Evolutionary conservation across 2,888 invertebrate species (phyloP).

Genomic region (Drosophila pullipes): DNA sequence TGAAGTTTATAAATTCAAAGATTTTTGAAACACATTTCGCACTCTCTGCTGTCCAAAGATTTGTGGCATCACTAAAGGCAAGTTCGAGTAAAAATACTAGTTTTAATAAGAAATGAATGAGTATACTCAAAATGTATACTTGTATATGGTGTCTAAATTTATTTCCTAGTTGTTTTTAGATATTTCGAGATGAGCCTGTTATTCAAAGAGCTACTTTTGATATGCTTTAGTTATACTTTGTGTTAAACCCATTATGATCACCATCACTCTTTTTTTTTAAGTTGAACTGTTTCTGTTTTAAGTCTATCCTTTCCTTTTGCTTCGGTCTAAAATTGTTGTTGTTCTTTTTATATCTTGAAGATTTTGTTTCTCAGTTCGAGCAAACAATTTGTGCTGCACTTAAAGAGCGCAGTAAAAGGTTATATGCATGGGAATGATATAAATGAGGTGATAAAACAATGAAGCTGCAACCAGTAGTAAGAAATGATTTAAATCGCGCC

Average conservation of each 20-base stretch:
- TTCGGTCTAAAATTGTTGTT: not conserved
- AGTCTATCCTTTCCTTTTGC: not conserved
- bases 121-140: not conserved
- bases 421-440: slow-evolving; percentile 2
- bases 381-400: not conserved
- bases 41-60: not conserved
- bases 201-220: not conserved
- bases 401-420: not conserved
- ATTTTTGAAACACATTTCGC: not conserved
- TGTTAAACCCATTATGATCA: not conserved
- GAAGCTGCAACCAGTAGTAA: not conserved
- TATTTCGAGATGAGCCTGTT: not conserved
- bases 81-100: not conserved
- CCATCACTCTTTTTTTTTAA: not conserved
- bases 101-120: not conserved
- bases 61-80: not conserved
- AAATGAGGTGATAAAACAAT: not conserved
- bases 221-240: not conserved
- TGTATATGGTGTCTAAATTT: not conserved
- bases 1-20: not conserved
- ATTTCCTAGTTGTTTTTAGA: not conserved
- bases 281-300: not conserved
- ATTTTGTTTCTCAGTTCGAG: not conserved
- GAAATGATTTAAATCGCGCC: slow-evolving; percentile 4
- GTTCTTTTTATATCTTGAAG: not conserved